These are phyloP conservation scores for Troilus luridus DNA, from an alignment of 2,888 invertebrate species.

Conservation along the genomic window DNA sequence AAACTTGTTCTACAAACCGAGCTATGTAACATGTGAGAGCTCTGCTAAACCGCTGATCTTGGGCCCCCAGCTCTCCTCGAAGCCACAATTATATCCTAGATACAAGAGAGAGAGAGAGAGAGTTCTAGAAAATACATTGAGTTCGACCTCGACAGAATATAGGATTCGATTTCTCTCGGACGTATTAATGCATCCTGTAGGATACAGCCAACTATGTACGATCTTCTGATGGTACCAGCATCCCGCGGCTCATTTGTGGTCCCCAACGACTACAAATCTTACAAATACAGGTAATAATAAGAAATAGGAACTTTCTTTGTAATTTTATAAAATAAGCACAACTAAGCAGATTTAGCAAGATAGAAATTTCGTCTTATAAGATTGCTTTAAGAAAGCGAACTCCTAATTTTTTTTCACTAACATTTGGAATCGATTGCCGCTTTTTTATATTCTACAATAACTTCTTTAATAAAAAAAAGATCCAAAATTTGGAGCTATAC, in stretches of 20 bases:
- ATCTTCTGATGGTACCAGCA: background rate
- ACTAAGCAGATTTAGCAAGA: no score
- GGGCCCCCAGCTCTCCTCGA: background rate
- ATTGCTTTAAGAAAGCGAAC: no score
- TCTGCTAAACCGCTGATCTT: background rate
- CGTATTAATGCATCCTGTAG: background rate
- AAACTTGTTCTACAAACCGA: constrained; percentile 10
- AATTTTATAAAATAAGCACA: background rate
- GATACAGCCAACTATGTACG: background rate
- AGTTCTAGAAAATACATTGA: background rate
- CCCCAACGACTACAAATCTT: background rate
- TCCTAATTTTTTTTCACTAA: no score
- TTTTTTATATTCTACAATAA: no score
- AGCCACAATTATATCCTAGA: constrained; percentile 28
- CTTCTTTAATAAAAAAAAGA: no score
- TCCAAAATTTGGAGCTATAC: no score
- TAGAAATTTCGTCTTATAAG: background rate
- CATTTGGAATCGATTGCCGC: no score
- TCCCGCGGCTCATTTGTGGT: background rate
- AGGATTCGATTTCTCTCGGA: constrained; percentile 4
- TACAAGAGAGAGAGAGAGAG: constrained; percentile 1
- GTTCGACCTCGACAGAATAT: background rate
- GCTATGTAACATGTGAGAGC: background rate
- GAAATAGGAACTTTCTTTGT: no score
- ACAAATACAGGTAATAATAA: background rate